These are phyloP conservation scores for Psilopogon haemacephalus DNA, from an alignment of 2,113 vertebrate genomes.

Conservation along the genomic window DNA sequence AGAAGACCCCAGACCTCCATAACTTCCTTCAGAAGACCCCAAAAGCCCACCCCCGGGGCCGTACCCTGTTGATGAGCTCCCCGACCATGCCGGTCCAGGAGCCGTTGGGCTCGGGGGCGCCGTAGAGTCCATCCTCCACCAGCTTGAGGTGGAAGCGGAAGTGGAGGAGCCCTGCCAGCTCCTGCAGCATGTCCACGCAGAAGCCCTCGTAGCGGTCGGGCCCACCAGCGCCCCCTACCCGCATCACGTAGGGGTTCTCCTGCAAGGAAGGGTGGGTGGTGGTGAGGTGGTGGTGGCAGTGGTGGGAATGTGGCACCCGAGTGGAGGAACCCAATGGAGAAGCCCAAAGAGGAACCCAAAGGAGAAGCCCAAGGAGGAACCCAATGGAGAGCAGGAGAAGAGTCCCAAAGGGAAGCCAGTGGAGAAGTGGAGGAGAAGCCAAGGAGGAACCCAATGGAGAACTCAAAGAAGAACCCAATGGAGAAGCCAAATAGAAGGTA, in stretches of 20 bases:
- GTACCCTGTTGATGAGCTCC: conserved; percentile 91
- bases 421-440: too few species aligned
- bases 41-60: background rate
- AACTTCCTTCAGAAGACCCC: background rate
- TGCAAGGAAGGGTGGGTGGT: too few species aligned
- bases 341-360: too few species aligned
- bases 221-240: conserved; percentile 81
- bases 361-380: too few species aligned
- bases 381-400: too few species aligned
- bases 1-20: background rate
- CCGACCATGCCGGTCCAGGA: conserved; percentile 96
- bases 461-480: too few species aligned
- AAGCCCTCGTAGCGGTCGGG: conserved; percentile 87
- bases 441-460: too few species aligned
- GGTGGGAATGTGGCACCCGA: too few species aligned
- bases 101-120: conserved; percentile 88
- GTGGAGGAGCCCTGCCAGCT: conserved; percentile 84
- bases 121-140: conserved; percentile 89
- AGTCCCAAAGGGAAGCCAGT: too few species aligned
- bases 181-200: conserved; percentile 92
- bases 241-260: conserved; percentile 92
- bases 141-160: conserved; percentile 89
- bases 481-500: too few species aligned
- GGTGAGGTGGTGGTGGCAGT: too few species aligned
- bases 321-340: too few species aligned